Conservation (phyloP, 2,888 invertebrate species). For the Lochmaea capreae region DNA sequence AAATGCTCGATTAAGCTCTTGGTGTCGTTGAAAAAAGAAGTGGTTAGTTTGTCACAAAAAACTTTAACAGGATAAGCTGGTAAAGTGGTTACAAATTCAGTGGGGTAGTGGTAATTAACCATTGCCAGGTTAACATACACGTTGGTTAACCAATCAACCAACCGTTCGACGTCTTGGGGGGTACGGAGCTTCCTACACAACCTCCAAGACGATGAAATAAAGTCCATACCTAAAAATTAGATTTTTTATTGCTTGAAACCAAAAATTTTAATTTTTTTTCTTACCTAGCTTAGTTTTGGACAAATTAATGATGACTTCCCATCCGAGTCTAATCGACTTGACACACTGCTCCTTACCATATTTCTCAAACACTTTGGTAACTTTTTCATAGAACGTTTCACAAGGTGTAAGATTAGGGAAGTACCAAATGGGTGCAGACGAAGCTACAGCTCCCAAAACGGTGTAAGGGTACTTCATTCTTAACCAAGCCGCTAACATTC, state of each 20-base stretch:
- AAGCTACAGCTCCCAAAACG: slow-evolving; percentile 88
- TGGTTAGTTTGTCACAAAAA: slow-evolving; percentile 69
- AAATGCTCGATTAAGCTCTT: slow-evolving; percentile 71
- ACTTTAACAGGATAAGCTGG: slow-evolving; percentile 86
- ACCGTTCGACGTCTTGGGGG: slow-evolving; percentile 75
- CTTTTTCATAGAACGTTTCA: slow-evolving; percentile 79
- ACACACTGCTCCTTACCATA: slow-evolving; percentile 71
- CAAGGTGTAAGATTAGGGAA: slow-evolving; percentile 85
- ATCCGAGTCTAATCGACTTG: slow-evolving; percentile 66
- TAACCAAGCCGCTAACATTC: slow-evolving; percentile 97
- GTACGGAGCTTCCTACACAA: slow-evolving; percentile 63
- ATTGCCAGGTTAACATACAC: slow-evolving; percentile 88
- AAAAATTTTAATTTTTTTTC: not conserved
- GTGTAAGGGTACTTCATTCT: slow-evolving; percentile 95
- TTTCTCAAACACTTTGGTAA: slow-evolving; percentile 78
- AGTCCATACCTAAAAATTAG: slow-evolving; percentile 5
- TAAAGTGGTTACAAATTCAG: slow-evolving; percentile 83
- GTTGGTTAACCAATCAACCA: slow-evolving; percentile 79
- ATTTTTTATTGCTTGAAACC: no score
- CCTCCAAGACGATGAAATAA: slow-evolving; percentile 11
- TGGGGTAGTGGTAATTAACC: slow-evolving; percentile 94
- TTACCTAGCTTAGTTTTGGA: slow-evolving; percentile 13
- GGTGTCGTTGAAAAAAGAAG: slow-evolving; percentile 57
- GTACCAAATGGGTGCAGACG: slow-evolving; percentile 92
- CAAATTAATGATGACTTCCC: slow-evolving; percentile 6